These are phyloP conservation scores for Drosophila phalerata DNA, from an alignment of 2,888 invertebrate genomes.

Conservation along the genomic window DNA sequence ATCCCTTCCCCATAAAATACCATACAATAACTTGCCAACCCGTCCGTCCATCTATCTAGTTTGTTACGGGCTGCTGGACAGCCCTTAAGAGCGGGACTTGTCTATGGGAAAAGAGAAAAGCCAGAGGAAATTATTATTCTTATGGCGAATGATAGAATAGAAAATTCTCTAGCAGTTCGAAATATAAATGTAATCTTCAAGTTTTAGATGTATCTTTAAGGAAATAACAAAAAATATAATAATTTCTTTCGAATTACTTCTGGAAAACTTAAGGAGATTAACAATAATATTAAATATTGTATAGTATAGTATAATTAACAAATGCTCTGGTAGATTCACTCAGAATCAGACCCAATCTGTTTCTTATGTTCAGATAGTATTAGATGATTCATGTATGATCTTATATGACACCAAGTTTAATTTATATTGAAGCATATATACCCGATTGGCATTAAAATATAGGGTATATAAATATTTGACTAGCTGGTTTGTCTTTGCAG, in stretches of 20 bases:
- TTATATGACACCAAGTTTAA: background rate
- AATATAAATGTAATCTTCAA: too few species aligned
- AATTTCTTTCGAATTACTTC: too few species aligned
- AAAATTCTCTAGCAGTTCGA: constrained; percentile 31
- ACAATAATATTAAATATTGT: too few species aligned
- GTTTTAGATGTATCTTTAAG: too few species aligned
- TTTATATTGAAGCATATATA: background rate
- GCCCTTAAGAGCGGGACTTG: constrained; percentile 34
- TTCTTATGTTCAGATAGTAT: too few species aligned
- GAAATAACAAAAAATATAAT: too few species aligned
- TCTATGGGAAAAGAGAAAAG: constrained; percentile 57
- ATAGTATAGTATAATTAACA: too few species aligned
- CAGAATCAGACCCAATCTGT: too few species aligned
- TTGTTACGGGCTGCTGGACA: constrained; percentile 74
- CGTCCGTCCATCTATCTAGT: constrained; percentile 42
- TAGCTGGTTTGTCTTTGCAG: constrained; percentile 18
- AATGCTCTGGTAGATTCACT: too few species aligned
- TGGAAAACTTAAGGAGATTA: too few species aligned
- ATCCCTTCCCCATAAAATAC: background rate
- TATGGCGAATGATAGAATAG: background rate
- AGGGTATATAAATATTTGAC: constrained; percentile 52
- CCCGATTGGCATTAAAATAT: background rate
- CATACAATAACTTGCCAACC: constrained; percentile 1
- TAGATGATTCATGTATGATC: too few species aligned
- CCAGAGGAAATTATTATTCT: background rate